Evolutionary conservation across 2,888 invertebrate genomes (phyloP).

Genomic region (Barypeithes pellucidus): DNA sequence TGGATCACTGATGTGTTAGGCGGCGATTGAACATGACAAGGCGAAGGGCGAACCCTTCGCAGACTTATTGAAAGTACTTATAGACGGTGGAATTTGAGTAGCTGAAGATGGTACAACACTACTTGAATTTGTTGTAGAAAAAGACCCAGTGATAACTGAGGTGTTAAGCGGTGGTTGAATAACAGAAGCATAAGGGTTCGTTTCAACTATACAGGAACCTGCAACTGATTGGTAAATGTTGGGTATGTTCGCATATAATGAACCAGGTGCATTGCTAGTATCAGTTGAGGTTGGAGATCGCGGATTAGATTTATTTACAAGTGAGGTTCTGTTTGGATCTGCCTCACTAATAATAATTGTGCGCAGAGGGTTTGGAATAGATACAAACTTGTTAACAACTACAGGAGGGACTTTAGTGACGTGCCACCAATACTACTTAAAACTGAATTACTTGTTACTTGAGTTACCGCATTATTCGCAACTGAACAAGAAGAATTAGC

Average conservation of each 20-base stretch:
- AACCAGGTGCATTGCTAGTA: not conserved
- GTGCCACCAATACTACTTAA: not conserved
- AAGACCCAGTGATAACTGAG: too few relatives aligned
- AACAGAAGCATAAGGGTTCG: too few relatives aligned
- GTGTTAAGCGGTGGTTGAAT: too few relatives aligned
- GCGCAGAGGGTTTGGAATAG: not conserved
- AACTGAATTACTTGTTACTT: not conserved
- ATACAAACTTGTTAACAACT: not conserved
- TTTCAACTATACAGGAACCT: too few relatives aligned
- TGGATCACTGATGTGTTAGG: too few relatives aligned
- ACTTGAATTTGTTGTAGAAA: too few relatives aligned
- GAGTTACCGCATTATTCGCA: not conserved
- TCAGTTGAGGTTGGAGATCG: not conserved
- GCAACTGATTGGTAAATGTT: too few relatives aligned
- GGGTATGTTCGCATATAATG: not conserved
- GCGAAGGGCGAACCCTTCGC: too few relatives aligned
- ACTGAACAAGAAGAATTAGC: not conserved
- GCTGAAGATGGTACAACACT: too few relatives aligned
- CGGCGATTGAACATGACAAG: too few relatives aligned
- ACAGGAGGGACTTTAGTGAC: not conserved
- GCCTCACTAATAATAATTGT: not conserved
- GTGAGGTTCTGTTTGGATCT: not conserved
- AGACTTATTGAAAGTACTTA: too few relatives aligned
- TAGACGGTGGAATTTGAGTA: too few relatives aligned
- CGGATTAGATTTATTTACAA: not conserved